Evolutionary conservation across 1,140 invertebrate genomes (phyloP), one percentile per base, ranked within the genome.

Genomic region (Cylas formicarius): DNA sequence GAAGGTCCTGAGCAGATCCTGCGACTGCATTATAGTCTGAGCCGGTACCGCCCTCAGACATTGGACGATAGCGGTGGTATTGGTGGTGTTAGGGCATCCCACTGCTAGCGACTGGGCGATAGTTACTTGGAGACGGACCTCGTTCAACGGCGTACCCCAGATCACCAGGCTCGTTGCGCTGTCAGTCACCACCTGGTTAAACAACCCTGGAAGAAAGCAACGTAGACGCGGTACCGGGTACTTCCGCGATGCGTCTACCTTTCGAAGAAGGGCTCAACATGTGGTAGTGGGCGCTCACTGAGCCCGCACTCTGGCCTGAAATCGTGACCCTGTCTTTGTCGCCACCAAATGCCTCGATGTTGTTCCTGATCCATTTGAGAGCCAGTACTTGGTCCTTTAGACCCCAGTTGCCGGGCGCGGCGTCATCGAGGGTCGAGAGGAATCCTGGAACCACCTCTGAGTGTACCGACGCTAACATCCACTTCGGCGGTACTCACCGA

Each of bases 21-120:
- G 70, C 0, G 73, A 75, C 11, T 67, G 67, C 14, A 81, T 75
- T 21, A 84, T 73, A 1, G 76, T 69, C 3, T 69, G 56, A 2
- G 76, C 73, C 2, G 69, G 61, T 42, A 73, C 75, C 7, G 58
- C 65, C 2, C 74, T 68, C 0, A 86, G 56, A 60, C 81, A 84
- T 0, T 66, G 52, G 1, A 82, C 39, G 26, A 81, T 10, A 28
- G 13, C n/a, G 11, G 28, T 47, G 8, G 26, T 49, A 34, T 22
- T 26, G 1, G 10, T 20, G 8, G 39, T 33, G 21, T 28, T 32
- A 11, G 21, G 27, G 36, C 58, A 61, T 14, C 44, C 41, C 4
- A 58, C 46, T 27, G 52, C 29, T 6, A 13, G 1, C 8, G 43
- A 55, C 40, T 55, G 53, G 9, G 18, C 7, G 13, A 18, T 11